phyloP scores from a whole-genome alignment of 2,888 invertebrate species.

The Bedellia somnulentella region DNA sequence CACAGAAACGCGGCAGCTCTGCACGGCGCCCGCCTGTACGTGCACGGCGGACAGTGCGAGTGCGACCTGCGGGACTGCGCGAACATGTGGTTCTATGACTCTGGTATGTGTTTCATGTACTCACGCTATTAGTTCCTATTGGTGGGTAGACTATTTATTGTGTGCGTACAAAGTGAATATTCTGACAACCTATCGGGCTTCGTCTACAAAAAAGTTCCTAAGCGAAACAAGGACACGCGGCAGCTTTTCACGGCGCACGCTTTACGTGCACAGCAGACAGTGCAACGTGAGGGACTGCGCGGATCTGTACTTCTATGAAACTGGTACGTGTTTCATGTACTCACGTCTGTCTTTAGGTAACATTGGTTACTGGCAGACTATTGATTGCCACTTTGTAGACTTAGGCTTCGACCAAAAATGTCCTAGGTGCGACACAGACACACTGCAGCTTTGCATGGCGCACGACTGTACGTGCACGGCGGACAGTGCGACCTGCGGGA shows the following conservation, averaged over 20 bases:
- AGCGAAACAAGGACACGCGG: conserved; percentile 84
- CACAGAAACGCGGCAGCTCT: conserved; percentile 85
- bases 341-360: too few relatives aligned
- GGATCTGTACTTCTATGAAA: conserved; percentile 82
- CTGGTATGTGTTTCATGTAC: conserved; percentile 47
- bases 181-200: too few relatives aligned
- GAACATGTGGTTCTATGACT: conserved; percentile 82
- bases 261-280: conserved; percentile 90
- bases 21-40: conserved; percentile 78
- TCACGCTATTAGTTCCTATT: too few relatives aligned
- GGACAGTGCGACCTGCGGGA: conserved; percentile 85
- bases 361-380: too few relatives aligned
- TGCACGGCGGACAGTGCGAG: conserved; percentile 77
- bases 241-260: conserved; percentile 73
- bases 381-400: too few relatives aligned
- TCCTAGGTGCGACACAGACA: conserved; percentile 91
- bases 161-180: too few relatives aligned
- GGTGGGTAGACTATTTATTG: too few relatives aligned
- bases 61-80: conserved; percentile 75
- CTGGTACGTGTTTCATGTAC: conserved; percentile 60
- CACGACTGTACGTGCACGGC: conserved; percentile 84
- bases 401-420: too few relatives aligned
- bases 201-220: too few relatives aligned
- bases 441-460: conserved; percentile 76
- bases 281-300: conserved; percentile 75